These are phyloP conservation scores for Ceratotherium simum DNA, from an alignment of 2,113 vertebrate genomes.

Conservation along the genomic window DNA sequence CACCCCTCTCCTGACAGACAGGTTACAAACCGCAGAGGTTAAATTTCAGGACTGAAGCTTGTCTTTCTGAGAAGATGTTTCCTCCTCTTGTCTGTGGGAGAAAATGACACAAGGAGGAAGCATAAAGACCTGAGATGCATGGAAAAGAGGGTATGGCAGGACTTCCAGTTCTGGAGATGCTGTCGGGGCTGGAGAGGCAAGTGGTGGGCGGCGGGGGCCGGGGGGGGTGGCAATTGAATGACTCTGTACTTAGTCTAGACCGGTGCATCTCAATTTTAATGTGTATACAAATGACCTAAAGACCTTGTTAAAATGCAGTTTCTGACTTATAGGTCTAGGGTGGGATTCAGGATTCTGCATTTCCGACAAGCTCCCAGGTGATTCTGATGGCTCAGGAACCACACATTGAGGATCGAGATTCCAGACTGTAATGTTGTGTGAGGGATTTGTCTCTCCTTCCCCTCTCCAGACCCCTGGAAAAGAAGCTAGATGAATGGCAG, in stretches of 20 bases:
- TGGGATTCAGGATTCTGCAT: background rate
- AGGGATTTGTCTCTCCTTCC: background rate
- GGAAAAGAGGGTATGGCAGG: background rate
- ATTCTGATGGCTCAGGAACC: background rate
- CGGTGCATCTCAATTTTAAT: background rate
- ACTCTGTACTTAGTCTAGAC: background rate
- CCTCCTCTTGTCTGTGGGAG: background rate
- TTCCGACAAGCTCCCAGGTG: background rate
- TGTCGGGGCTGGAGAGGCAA: background rate
- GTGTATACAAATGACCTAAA: background rate
- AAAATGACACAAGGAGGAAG: background rate
- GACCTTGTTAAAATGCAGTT: background rate
- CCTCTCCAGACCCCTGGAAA: no score
- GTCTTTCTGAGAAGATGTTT: background rate
- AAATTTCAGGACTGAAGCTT: background rate
- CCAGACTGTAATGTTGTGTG: accelerated
- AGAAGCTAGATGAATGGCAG: background rate
- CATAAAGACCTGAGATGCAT: background rate
- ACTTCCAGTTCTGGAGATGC: background rate
- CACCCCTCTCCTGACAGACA: background rate
- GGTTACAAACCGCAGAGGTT: background rate
- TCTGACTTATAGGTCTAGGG: background rate
- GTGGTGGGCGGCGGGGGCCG: background rate
- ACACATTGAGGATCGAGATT: background rate
- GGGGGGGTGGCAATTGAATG: background rate